Percentiles rank a stretch among this genome's conserved stretches.
These are phyloP conservation scores for Orthosia incerta DNA, from an alignment of 2,888 invertebrate genomes.

Conservation along the genomic window DNA sequence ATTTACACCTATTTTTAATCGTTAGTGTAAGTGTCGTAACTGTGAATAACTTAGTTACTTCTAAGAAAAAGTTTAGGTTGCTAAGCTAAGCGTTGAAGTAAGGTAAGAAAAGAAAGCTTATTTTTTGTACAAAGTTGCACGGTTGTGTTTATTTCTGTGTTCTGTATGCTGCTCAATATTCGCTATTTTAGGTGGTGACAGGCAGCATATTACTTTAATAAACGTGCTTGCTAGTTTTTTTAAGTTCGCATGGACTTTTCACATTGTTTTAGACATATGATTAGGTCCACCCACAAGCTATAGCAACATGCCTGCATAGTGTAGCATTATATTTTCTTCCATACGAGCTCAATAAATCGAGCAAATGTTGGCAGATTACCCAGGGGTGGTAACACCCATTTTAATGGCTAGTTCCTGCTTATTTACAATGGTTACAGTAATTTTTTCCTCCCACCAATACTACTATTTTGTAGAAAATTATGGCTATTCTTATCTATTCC, in stretches of 20 bases:
- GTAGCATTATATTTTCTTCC: background rate
- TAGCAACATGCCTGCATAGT: background rate
- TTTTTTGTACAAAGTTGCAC: constrained; percentile 23
- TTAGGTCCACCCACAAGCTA: constrained; percentile 8
- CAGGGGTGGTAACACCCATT: constrained; percentile 14
- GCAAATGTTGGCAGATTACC: background rate
- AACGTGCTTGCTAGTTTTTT: constrained; percentile 40
- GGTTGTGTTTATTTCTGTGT: constrained; percentile 67
- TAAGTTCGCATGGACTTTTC: background rate
- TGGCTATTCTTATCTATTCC: background rate
- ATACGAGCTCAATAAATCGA: background rate
- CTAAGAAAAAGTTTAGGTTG: constrained; percentile 41
- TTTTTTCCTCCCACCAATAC: constrained; percentile 18
- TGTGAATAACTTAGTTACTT: constrained; percentile 14
- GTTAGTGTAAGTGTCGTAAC: constrained; percentile 27
- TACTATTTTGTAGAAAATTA: background rate
- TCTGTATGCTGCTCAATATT: constrained; percentile 73
- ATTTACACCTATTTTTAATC: constrained; percentile 61
- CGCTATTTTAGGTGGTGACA: constrained; percentile 87
- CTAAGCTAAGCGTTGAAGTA: constrained; percentile 13
- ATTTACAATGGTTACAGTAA: background rate
- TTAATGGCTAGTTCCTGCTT: background rate
- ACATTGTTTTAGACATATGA: background rate
- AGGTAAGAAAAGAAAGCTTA: constrained; percentile 44
- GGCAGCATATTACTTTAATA: constrained; percentile 50